Evolutionary conservation across 2,797 vertebrate genomes (phyloP), one percentile per base, ranked within the genome.

Genomic region (Poecilia wingei): DNA sequence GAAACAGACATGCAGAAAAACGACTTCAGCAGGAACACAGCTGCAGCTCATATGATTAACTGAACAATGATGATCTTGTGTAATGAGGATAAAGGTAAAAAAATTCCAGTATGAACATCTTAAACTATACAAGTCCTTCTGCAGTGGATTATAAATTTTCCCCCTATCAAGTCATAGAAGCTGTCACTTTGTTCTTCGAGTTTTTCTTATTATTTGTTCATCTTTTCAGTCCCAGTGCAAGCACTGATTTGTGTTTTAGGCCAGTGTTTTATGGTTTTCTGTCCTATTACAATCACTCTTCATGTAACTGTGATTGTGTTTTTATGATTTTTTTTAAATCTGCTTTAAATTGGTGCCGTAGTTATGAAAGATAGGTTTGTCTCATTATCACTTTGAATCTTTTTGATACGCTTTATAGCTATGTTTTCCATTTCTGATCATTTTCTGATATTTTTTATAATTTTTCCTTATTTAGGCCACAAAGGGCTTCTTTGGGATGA

Each of bases 21-120:
- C 72, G 70, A 79, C 73, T 79, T 71, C 47, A 64, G 43, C n/a
- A 36, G 22, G 10, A 49, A 53, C 28, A 68, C 20, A 14, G 68
- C 25, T 59, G 45, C 69, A 66, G 16, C 57, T 33, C n/a, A 57
- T 14, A 51, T 5, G 7, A 20, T 33, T 57, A 66, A 81, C 18
- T 51, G 6, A 64, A 20, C 20, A 73, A 49, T 57, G 72, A 64
- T 18, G n/a, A 71, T 22, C 55, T 4, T 7, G 33, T 4, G 59
- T 46, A 71, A 72, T 10, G 16, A 31, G 1, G 1, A 55, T 71
- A 57, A 51, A 9, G 14, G 46, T 28, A 28, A 16, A 36, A 31
- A 39, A 43, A 78, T 59, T 61, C 12, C 41, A 57, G 49, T 72
- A 31, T 20, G n/a, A 41, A 41, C 55, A 18, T 22, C 18, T 53